Conservation (phyloP, 2,888 invertebrate genomes). For the Harpalus rufipes region DNA sequence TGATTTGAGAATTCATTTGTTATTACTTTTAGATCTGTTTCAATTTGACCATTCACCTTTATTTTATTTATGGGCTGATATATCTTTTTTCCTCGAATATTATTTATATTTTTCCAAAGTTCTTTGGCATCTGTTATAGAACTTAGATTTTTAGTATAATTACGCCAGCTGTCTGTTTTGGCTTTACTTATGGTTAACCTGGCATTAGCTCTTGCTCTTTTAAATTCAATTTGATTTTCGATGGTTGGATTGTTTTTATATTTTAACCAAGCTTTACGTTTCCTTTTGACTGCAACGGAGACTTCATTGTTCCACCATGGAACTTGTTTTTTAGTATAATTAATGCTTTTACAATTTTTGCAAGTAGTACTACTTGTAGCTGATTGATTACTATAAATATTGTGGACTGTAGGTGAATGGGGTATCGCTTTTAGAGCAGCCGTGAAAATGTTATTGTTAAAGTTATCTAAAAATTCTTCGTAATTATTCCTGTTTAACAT, state of each 20-base stretch:
- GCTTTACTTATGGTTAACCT: not conserved
- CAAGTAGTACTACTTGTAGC: not conserved
- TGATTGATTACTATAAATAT: not conserved
- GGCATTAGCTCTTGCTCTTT: not conserved
- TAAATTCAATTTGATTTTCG: not conserved
- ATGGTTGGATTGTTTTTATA: not conserved
- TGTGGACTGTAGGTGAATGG: not conserved
- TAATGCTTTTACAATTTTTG: not conserved
- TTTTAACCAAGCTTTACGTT: conserved; percentile 3
- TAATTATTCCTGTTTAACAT: not conserved
- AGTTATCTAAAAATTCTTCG: not conserved
- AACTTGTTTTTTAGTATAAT: not conserved
- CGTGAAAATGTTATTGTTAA: not conserved
- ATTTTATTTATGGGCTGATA: not conserved
- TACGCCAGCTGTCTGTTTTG: conserved; percentile 12
- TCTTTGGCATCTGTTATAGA: not conserved
- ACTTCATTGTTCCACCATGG: not conserved
- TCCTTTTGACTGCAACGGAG: not conserved
- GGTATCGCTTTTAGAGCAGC: conserved; percentile 7
- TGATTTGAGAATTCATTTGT: not conserved
- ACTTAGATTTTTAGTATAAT: not conserved
- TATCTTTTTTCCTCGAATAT: not conserved
- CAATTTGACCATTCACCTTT: not conserved
- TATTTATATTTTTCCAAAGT: not conserved
- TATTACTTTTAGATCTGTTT: not conserved